phyloP scores from a whole-genome alignment of 2,888 invertebrate genomes.

The Agonopterix arenella region DNA sequence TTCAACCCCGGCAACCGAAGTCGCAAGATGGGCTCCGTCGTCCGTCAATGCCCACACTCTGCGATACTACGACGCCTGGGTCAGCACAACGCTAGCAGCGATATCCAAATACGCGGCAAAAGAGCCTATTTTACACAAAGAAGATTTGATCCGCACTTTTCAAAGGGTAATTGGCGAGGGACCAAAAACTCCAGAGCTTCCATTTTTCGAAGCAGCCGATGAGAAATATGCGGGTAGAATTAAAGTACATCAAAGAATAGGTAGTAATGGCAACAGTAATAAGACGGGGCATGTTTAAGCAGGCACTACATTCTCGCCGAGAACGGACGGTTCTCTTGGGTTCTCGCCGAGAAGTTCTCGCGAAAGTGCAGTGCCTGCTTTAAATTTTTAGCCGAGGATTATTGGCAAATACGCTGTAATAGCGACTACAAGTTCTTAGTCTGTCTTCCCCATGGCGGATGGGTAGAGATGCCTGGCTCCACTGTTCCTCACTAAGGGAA shows the following conservation, averaged over 20 bases:
- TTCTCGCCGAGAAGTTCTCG: too few relatives aligned
- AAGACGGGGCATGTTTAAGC: too few relatives aligned
- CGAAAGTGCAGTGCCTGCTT: too few relatives aligned
- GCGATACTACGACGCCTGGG: slow-evolving; percentile 64
- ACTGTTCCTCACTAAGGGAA: too few relatives aligned
- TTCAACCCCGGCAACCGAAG: slow-evolving; percentile 16
- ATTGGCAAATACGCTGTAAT: too few relatives aligned
- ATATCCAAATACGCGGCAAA: slow-evolving; percentile 22
- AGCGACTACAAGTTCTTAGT: too few relatives aligned
- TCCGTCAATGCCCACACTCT: slow-evolving; percentile 36
- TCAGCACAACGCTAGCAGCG: slow-evolving; percentile 46
- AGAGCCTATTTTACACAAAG: neutral
- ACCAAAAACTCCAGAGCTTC: slow-evolving; percentile 27
- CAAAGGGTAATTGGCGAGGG: slow-evolving; percentile 7
- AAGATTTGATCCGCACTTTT: neutral
- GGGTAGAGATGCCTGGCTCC: too few relatives aligned
- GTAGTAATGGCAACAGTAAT: too few relatives aligned
- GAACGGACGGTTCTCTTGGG: too few relatives aligned
- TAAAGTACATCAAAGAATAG: slow-evolving; percentile 19
- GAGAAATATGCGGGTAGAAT: slow-evolving; percentile 50
- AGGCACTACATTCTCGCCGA: too few relatives aligned
- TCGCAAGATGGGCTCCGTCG: slow-evolving; percentile 51
- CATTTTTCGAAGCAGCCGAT: slow-evolving; percentile 19
- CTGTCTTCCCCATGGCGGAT: too few relatives aligned
- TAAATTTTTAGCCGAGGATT: too few relatives aligned